phyloP scores from a whole-genome alignment of 2,888 invertebrate species.

The Temnothorax ravouxi region DNA sequence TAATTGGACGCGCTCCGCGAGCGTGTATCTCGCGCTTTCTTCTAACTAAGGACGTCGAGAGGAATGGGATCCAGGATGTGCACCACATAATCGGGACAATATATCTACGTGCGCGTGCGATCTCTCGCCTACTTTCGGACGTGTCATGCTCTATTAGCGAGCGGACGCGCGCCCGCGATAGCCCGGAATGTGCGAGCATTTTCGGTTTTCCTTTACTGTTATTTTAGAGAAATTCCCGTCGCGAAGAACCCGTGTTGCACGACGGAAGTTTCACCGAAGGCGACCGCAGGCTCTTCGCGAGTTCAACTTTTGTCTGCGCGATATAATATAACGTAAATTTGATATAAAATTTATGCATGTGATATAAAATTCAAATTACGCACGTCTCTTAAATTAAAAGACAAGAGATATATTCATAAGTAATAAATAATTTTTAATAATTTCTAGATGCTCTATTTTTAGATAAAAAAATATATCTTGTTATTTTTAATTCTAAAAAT shows the following conservation, averaged over 20 bases:
- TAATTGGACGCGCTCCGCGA: slow-evolving; percentile 44
- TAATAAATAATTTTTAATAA: neutral
- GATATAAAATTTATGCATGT: neutral
- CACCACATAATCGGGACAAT: slow-evolving; percentile 72
- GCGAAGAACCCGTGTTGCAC: neutral
- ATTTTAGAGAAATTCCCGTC: slow-evolving; percentile 16
- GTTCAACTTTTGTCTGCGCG: neutral
- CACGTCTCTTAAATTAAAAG: neutral
- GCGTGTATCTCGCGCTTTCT: slow-evolving; percentile 48
- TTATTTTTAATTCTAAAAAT: neutral
- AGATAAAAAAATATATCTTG: too few species aligned
- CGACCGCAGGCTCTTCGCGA: neutral
- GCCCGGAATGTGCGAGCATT: slow-evolving; percentile 18
- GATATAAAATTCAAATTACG: neutral
- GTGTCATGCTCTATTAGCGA: slow-evolving; percentile 74
- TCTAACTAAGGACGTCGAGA: slow-evolving; percentile 48
- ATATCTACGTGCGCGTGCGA: slow-evolving; percentile 33
- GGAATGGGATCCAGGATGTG: slow-evolving; percentile 61
- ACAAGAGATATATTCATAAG: neutral
- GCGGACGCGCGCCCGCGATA: slow-evolving; percentile 50
- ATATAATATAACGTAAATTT: neutral
- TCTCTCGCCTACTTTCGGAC: slow-evolving; percentile 55
- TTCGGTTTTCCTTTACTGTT: slow-evolving; percentile 26
- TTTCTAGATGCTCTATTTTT: neutral
- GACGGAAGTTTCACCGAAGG: neutral